These are phyloP conservation scores for Uria lomvia DNA, from an alignment of 2,113 vertebrate species.

Conservation along the genomic window DNA sequence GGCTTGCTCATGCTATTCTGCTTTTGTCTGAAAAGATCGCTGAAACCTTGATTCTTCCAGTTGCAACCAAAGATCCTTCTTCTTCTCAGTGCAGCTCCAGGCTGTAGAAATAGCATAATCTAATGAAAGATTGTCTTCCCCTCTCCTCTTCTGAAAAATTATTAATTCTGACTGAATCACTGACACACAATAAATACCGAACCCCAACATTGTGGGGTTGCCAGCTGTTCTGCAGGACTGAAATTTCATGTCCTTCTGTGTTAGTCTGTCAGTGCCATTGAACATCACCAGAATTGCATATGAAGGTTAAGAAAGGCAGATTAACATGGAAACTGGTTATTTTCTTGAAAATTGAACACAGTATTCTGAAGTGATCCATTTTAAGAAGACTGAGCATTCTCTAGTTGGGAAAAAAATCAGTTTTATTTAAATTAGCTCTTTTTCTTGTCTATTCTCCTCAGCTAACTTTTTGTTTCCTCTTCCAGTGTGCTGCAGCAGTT, in stretches of 20 bases:
- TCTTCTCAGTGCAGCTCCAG: not conserved
- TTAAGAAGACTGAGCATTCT: not conserved
- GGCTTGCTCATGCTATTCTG: not conserved
- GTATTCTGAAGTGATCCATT: not conserved
- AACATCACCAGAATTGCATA: not conserved
- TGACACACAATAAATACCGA: not conserved
- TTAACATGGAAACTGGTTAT: not conserved
- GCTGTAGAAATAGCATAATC: not conserved
- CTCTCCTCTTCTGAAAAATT: not conserved
- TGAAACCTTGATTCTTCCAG: not conserved
- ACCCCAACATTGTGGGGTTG: accelerated
- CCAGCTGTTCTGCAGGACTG: not conserved
- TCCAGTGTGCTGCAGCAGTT: not conserved
- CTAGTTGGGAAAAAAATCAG: accelerated
- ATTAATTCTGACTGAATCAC: not conserved
- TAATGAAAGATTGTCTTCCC: not conserved
- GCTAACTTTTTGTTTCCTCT: not conserved
- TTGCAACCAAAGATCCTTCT: not conserved
- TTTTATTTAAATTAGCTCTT: not conserved
- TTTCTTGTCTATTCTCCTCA: not conserved
- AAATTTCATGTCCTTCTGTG: not conserved
- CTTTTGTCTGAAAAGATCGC: not conserved
- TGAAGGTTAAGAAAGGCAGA: not conserved
- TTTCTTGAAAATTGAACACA: not conserved
- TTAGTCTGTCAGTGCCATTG: not conserved